Percentiles rank a stretch among this genome's conserved stretches.
Conservation (phyloP, 2,888 invertebrate species). For the Acrobasis consociella region DNA sequence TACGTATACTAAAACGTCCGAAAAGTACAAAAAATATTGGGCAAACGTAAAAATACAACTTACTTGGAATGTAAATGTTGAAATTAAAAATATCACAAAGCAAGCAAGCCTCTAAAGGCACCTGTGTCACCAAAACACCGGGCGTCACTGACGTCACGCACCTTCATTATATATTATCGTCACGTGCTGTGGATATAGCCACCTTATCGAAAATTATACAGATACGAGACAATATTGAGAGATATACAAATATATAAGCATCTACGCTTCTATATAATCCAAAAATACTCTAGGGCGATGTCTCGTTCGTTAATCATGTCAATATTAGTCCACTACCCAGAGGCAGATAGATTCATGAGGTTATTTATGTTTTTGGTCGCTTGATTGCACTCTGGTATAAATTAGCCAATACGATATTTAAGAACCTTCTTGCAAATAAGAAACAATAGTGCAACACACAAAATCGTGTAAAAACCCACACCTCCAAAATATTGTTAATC, state of each 20-base stretch:
- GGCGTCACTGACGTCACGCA: slow-evolving; percentile 19
- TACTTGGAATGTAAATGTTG: slow-evolving; percentile 43
- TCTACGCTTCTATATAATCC: neutral
- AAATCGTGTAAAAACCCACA: slow-evolving; percentile 4
- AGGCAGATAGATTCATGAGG: too few relatives aligned
- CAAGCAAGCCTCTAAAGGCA: slow-evolving; percentile 22
- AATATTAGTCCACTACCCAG: too few relatives aligned
- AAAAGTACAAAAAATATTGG: slow-evolving; percentile 14
- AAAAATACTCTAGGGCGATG: too few relatives aligned
- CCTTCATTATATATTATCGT: slow-evolving; percentile 15
- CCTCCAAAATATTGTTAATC: neutral
- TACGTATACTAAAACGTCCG: slow-evolving; percentile 16
- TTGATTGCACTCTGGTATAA: too few relatives aligned
- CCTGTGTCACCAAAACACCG: slow-evolving; percentile 31
- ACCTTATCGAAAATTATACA: slow-evolving; percentile 13
- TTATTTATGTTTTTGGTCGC: too few relatives aligned
- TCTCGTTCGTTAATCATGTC: too few relatives aligned
- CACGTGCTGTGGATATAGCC: slow-evolving; percentile 23
- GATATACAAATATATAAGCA: slow-evolving; percentile 6
- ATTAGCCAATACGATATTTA: too few relatives aligned
- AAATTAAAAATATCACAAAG: slow-evolving; percentile 13
- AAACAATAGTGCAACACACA: slow-evolving; percentile 1
- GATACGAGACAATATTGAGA: slow-evolving; percentile 12
- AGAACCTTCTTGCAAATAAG: too few relatives aligned
- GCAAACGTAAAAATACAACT: slow-evolving; percentile 33